Evolutionary conservation across 2,888 invertebrate genomes (phyloP).

Genomic region (Drosophila cognata): DNA sequence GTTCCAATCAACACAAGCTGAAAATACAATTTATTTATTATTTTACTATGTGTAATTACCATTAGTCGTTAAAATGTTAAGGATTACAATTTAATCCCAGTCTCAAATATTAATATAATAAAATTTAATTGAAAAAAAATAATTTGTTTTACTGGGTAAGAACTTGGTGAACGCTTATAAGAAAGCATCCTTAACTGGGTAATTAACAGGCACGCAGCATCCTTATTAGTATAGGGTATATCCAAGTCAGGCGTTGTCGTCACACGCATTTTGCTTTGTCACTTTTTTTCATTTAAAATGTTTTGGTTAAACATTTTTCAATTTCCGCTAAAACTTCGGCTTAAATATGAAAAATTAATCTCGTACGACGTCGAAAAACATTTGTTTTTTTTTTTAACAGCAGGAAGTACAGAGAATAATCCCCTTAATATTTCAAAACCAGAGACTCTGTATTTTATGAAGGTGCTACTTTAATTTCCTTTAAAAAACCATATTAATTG

Average conservation of each 20-base stretch:
- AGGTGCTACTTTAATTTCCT: neutral
- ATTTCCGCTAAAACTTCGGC: constrained; percentile 3
- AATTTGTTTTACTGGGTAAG: neutral
- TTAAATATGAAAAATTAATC: neutral
- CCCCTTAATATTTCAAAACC: neutral
- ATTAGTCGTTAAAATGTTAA: neutral
- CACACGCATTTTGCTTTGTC: neutral
- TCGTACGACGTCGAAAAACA: neutral
- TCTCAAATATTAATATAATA: neutral
- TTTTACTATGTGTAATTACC: neutral
- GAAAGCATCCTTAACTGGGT: neutral
- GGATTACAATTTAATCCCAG: neutral
- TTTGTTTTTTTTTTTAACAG: neutral
- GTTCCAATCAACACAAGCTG: constrained; percentile 22
- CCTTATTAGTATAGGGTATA: neutral
- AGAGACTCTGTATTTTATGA: neutral
- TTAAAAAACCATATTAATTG: neutral
- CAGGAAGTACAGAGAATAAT: neutral
- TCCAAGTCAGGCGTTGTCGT: neutral
- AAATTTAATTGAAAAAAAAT: neutral
- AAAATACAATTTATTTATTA: neutral
- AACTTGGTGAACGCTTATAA: neutral
- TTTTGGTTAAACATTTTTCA: constrained; percentile 6
- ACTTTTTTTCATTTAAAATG: constrained; percentile 3
- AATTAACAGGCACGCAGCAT: neutral